Conservation (phyloP, 2,797 vertebrate species). For the Selene dorsalis region DNA sequence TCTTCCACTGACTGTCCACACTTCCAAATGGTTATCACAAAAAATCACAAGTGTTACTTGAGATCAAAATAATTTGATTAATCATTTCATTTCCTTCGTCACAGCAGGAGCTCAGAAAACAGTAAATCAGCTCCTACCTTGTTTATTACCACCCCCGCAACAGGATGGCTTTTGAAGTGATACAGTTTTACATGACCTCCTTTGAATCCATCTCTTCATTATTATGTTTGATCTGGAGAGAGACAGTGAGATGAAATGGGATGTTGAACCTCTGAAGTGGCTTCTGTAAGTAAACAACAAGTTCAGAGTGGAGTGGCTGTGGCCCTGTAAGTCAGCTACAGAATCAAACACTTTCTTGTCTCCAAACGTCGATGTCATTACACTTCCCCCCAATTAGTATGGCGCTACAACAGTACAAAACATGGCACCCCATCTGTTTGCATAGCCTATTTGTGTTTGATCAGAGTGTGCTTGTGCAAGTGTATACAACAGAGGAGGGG, state of each 20-base stretch:
- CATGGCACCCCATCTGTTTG: constrained; percentile 57
- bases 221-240: constrained; percentile 26
- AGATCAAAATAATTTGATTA: not conserved
- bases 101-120: constrained; percentile 29
- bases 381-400: constrained; percentile 57
- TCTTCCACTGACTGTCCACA: not conserved
- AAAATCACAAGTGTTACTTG: not conserved
- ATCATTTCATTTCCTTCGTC: constrained; percentile 23
- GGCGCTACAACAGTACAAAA: constrained; percentile 42
- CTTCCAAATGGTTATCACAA: not conserved
- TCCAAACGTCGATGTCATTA: constrained; percentile 58
- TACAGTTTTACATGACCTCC: constrained; percentile 15
- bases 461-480: constrained; percentile 31
- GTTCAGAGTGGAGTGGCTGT: constrained; percentile 20
- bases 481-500: constrained; percentile 12
- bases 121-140: constrained; percentile 7
- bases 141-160: constrained; percentile 10
- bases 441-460: constrained; percentile 53
- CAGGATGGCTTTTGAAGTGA: constrained; percentile 17
- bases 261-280: constrained; percentile 36
- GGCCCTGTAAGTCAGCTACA: constrained; percentile 37
- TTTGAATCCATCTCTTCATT: constrained; percentile 33
- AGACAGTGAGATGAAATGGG: constrained; percentile 6
- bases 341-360: constrained; percentile 52
- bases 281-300: constrained; percentile 42